Evolutionary conservation across 1,140 invertebrate species (phyloP).

Genomic region (Nephotettix cincticeps): DNA sequence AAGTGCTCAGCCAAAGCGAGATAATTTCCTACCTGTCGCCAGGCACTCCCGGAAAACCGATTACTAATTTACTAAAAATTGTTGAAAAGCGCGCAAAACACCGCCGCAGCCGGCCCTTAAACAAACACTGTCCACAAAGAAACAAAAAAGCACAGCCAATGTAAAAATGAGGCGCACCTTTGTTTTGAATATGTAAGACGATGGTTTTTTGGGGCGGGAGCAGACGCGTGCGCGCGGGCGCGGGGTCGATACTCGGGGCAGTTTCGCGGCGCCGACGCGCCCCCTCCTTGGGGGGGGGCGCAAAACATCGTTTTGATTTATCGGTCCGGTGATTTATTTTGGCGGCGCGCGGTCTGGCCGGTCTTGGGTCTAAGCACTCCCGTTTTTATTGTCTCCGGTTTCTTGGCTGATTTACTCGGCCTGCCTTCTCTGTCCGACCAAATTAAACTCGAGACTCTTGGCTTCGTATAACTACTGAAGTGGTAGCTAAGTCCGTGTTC

Average conservation of each 20-base stretch:
- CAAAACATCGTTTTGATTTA: constrained; percentile 1
- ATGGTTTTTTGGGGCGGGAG: background rate
- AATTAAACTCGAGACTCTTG: too few species aligned
- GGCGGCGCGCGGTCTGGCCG: constrained; percentile 6
- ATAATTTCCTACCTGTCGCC: too few species aligned
- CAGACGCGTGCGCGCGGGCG: background rate
- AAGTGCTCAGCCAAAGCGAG: too few species aligned
- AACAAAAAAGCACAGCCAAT: constrained; percentile 18
- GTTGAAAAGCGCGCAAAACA: background rate
- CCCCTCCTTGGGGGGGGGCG: background rate
- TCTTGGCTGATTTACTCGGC: constrained; percentile 7
- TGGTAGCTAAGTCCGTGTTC: too few species aligned
- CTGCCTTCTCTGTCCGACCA: background rate
- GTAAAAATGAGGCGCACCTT: constrained; percentile 17
- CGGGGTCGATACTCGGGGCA: background rate
- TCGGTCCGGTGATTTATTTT: background rate
- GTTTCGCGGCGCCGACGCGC: background rate
- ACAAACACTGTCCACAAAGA: constrained; percentile 8
- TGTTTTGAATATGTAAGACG: constrained; percentile 22
- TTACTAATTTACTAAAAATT: background rate
- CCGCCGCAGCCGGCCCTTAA: background rate
- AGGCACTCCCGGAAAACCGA: background rate
- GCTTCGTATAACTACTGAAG: too few species aligned
- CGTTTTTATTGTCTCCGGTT: constrained; percentile 15
- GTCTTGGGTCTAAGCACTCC: constrained; percentile 12